Evolutionary conservation across 2,113 vertebrate genomes (phyloP).

Genomic region (Oreochromis spilurus): DNA sequence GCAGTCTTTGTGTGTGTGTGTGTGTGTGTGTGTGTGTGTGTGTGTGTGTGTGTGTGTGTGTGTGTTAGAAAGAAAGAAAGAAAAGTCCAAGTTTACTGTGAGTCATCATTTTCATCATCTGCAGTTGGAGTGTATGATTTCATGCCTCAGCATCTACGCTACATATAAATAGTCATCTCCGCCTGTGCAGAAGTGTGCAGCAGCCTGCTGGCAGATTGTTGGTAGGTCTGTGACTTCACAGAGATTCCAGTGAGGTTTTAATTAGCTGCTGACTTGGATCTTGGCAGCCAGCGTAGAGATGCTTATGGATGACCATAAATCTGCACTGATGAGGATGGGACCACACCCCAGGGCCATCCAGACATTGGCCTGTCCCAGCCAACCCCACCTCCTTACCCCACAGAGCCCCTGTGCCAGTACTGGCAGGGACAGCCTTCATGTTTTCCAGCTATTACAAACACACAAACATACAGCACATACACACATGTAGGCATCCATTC

Average conservation of each 20-base stretch:
- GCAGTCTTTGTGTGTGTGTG: neutral
- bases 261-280: slow-evolving; percentile 62
- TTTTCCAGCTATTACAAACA: neutral
- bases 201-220: neutral
- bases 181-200: neutral
- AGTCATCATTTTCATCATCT: neutral
- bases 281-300: slow-evolving; percentile 59
- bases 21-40: fast-evolving
- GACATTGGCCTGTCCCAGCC: slow-evolving; percentile 30
- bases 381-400: neutral
- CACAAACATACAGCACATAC: neutral
- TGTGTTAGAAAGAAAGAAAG: neutral
- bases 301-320: slow-evolving; percentile 68
- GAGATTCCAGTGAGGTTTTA: slow-evolving; percentile 68
- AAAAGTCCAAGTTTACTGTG: neutral
- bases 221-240: slow-evolving; percentile 49
- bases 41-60: neutral
- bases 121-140: neutral
- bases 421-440: neutral
- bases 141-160: neutral
- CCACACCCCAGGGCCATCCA: slow-evolving; percentile 41
- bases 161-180: neutral
- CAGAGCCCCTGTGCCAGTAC: neutral
- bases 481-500: neutral
- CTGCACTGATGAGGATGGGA: slow-evolving; percentile 47